These are phyloP conservation scores for Turdus rufiventris DNA, from an alignment of 2,113 vertebrate species.

Conservation along the genomic window DNA sequence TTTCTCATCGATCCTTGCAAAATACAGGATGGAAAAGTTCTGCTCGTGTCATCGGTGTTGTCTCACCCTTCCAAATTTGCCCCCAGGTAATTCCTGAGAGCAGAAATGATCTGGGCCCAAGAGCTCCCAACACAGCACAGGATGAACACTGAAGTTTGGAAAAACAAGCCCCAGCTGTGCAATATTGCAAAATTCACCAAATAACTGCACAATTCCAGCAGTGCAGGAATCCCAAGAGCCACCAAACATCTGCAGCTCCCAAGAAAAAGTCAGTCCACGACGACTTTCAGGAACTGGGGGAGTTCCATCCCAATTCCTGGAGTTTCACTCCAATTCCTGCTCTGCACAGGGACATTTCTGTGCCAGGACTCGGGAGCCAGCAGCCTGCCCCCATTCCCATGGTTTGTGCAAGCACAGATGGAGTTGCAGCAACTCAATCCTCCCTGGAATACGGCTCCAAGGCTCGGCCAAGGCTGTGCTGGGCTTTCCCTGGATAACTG, in stretches of 20 bases:
- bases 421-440: neutral
- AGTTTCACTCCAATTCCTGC: neutral
- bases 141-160: neutral
- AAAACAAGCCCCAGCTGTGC: neutral
- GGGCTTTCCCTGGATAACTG: neutral
- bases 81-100: neutral
- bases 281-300: fast-evolving
- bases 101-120: neutral
- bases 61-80: neutral
- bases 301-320: fast-evolving
- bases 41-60: fast-evolving
- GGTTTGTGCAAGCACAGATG: neutral
- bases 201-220: neutral
- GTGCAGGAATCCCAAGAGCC: neutral
- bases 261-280: neutral
- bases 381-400: neutral
- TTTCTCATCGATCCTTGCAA: neutral
- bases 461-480: fast-evolving
- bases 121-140: fast-evolving
- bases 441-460: fast-evolving
- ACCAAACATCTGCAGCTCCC: neutral
- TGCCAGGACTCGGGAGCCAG: fast-evolving
- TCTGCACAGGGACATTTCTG: neutral
- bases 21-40: neutral
- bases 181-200: neutral